Base-by-base conservation (phyloP, 2,113 vertebrate genomes). In the Genyomyrus donnyi region DNA sequence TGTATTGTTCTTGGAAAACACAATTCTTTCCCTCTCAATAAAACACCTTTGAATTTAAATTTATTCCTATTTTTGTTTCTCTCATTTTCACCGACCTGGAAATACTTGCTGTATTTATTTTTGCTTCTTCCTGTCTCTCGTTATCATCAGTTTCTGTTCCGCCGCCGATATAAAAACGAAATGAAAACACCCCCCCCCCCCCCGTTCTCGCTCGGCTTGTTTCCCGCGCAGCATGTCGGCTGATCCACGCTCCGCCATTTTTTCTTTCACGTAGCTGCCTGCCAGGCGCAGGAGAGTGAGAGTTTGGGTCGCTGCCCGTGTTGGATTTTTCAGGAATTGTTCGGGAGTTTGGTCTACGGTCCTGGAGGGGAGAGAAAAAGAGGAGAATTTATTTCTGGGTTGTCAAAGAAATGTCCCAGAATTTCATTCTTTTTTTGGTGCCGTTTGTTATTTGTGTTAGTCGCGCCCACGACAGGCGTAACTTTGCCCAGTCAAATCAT, bases 141-240 rank as follows among this genome's bases (percentile, higher is more conserved):
- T 49, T 86, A 86, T 31, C 24, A 24, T 50, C 48, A 50, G 46
- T 49, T 86, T 48, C 84, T 49, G 84, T 27, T 50, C 21, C 4
- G 84, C 46, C 24, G 84, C 24, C 2, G 48, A 50, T 49, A 86
- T 50, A 48, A 86, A 80, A 86, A 86, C 45, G 48, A 50, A 86
- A 86, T 86, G 45, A 86, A 86, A 86, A 86, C 45, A 86, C 11
- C 84, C 84, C 77, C n/a, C 52, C n/a, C 52, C n/a, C n/a, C 56
- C 58, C 19, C 13, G 3, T 11, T 86, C 45, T 50, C 48, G 27
- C n/a, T 86, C 46, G 48, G 84, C 84, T 86, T n/a, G 48, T 86
- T 86, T 86, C 84, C 45, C 45, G 10, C 84, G n/a, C 84, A 86
- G 84, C 84, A 24, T 86, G 84, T 85, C 19, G 84, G 45, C 84